phyloP scores from a whole-genome alignment of 2,797 vertebrate species.

The Anguilla megastoma region DNA sequence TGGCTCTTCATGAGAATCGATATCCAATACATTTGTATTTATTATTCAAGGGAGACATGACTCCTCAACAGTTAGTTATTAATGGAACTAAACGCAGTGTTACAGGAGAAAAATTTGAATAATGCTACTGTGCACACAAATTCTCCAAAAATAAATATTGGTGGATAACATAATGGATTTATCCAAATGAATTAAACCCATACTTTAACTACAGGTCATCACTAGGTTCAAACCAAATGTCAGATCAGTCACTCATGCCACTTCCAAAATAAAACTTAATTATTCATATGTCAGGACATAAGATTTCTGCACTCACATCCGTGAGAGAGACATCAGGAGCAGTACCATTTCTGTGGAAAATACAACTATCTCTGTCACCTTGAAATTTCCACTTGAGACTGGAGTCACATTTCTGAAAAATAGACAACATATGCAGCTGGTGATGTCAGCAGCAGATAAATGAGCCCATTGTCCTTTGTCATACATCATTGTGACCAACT shows the following conservation, averaged over 20 bases:
- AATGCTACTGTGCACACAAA: not conserved
- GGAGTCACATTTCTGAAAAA: slow-evolving; percentile 17
- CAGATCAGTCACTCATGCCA: not conserved
- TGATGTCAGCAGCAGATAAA: slow-evolving; percentile 34
- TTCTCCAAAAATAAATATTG: not conserved
- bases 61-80: not conserved
- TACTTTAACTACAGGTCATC: not conserved
- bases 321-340: not conserved
- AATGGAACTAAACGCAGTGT: not conserved
- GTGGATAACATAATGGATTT: not conserved
- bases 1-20: not conserved
- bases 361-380: not conserved
- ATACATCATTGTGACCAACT: slow-evolving; percentile 36
- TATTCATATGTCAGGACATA: not conserved
- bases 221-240: not conserved
- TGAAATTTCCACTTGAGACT: slow-evolving; percentile 8
- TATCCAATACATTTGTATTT: not conserved
- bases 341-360: not conserved
- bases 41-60: not conserved
- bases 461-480: slow-evolving; percentile 29
- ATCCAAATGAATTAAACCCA: not conserved
- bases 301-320: not conserved
- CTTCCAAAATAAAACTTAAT: not conserved
- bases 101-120: not conserved
- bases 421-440: slow-evolving; percentile 12